Conservation (phyloP, 2,888 invertebrate species). For the Xylota segnis region DNA sequence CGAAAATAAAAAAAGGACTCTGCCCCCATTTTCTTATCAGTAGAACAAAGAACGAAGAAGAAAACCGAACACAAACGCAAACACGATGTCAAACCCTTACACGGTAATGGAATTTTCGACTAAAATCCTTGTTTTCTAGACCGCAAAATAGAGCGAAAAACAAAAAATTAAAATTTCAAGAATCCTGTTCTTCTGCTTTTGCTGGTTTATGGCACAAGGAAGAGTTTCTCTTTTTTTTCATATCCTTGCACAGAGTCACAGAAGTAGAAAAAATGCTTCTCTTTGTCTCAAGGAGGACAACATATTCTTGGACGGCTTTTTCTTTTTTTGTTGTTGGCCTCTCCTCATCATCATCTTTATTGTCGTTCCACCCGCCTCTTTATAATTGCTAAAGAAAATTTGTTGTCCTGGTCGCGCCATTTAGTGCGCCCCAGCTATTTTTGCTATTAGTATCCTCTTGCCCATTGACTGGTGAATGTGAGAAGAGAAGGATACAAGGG, state of each 20-base stretch:
- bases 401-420: conserved; percentile 54
- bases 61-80: conserved; percentile 7
- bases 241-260: conserved; percentile 12
- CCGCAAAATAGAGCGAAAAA: conserved; percentile 17
- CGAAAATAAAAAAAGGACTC: neutral
- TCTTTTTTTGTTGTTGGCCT: conserved; percentile 13
- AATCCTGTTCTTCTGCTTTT: neutral
- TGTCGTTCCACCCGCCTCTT: conserved; percentile 22
- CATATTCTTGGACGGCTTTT: conserved; percentile 10
- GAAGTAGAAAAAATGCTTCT: conserved; percentile 1
- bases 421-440: conserved; percentile 56
- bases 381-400: conserved; percentile 57
- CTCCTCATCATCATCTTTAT: conserved; percentile 17
- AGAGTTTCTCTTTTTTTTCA: conserved; percentile 41
- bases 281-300: conserved; percentile 43
- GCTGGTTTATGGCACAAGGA: conserved; percentile 24
- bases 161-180: conserved; percentile 1
- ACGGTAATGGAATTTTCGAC: conserved; percentile 26
- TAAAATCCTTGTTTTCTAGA: conserved; percentile 42
- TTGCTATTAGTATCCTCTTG: conserved; percentile 37
- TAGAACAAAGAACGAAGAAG: neutral
- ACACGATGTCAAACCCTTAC: conserved; percentile 6
- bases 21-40: conserved; percentile 5
- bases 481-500: neutral
- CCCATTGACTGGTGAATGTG: conserved; percentile 32